phyloP scores from a whole-genome alignment of 2,888 invertebrate species.

The Erebia palarica region DNA sequence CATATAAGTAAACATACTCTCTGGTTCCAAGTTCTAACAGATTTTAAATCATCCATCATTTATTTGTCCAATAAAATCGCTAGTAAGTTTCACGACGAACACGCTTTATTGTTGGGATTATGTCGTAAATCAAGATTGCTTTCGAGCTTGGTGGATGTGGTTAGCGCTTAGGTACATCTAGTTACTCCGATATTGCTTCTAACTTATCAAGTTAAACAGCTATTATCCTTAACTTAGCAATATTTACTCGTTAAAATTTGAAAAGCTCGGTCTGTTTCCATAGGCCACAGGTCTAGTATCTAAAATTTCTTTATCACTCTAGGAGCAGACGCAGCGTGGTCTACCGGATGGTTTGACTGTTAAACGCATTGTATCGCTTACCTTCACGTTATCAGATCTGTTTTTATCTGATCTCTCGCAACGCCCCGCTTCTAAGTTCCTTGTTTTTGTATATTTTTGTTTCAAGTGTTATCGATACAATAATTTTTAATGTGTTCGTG shows the following conservation, averaged over 20 bases:
- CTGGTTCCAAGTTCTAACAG: not conserved
- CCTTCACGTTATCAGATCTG: not conserved
- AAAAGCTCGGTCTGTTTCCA: not conserved
- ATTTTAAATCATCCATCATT: not conserved
- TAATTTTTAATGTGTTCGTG: not conserved
- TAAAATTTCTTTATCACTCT: not conserved
- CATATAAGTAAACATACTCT: not conserved
- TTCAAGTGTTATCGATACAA: not conserved
- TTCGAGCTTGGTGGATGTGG: constrained; percentile 10
- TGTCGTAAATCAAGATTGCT: constrained; percentile 29
- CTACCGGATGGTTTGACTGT: constrained; percentile 1
- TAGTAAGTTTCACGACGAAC: not conserved
- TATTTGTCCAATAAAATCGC: not conserved
- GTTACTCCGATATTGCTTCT: constrained; percentile 2
- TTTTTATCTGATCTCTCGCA: not conserved
- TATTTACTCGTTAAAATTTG: not conserved
- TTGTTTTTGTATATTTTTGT: not conserved
- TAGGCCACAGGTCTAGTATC: not conserved
- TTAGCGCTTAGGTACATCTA: constrained; percentile 5
- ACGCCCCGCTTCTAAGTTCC: too few species aligned
- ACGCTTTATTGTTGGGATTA: constrained; percentile 11
- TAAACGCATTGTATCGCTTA: not conserved
- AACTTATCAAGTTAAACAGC: not conserved
- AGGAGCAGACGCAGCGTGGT: not conserved
- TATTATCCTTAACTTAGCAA: not conserved